Conservation (phyloP, 2,888 invertebrate genomes). For the Drosophila peninsularis region DNA sequence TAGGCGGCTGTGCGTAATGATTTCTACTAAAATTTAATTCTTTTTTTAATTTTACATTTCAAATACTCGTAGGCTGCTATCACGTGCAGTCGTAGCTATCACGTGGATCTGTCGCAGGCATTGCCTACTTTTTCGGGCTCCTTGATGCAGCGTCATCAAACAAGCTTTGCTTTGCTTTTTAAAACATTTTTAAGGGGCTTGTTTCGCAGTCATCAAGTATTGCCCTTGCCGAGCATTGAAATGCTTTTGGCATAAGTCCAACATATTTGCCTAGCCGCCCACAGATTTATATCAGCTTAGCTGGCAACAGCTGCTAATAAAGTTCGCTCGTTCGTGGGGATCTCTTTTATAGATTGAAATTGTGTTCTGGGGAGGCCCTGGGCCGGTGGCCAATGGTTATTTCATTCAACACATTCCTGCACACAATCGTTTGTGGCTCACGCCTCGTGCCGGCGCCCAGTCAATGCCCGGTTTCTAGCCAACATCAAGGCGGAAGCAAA, state of each 20-base stretch:
- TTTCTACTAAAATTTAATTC: neutral
- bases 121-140: constrained; percentile 45
- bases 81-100: neutral
- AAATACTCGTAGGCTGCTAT: neutral
- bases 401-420: constrained; percentile 20
- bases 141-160: neutral
- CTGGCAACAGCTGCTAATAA: constrained; percentile 69
- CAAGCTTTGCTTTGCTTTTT: neutral
- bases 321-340: constrained; percentile 32
- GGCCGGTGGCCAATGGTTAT: constrained; percentile 20
- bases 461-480: constrained; percentile 1
- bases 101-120: neutral
- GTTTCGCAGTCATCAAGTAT: constrained; percentile 29
- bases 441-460: constrained; percentile 43
- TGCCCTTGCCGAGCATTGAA: constrained; percentile 38
- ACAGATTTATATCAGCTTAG: constrained; percentile 44
- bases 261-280: constrained; percentile 39
- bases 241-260: constrained; percentile 46
- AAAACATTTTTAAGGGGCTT: constrained; percentile 13
- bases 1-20: neutral
- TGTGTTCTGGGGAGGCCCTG: constrained; percentile 3
- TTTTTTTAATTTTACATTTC: neutral
- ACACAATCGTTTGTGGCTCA: constrained; percentile 4
- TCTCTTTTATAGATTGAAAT: constrained; percentile 31
- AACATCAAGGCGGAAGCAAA: constrained; percentile 17